phyloP scores from a whole-genome alignment of 2,797 vertebrate genomes.

The Alectoris magna region DNA sequence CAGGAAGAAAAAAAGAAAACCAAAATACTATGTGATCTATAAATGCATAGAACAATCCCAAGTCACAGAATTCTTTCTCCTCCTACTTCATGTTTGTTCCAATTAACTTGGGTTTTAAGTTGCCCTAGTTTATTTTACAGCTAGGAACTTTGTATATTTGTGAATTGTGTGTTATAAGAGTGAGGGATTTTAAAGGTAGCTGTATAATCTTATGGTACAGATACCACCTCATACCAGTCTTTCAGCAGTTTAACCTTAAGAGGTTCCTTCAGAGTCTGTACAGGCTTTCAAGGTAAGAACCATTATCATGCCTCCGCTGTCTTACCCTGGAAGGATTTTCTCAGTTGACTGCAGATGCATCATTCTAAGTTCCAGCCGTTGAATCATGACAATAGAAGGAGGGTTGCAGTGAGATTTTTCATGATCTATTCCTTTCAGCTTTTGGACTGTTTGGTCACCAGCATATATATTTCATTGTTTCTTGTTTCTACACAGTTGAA shows the following conservation, averaged over 20 bases:
- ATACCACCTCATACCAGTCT: background rate
- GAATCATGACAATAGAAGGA: background rate
- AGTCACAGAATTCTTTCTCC: background rate
- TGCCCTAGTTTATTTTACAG: background rate
- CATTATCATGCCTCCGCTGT: rapidly evolving
- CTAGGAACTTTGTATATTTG: background rate
- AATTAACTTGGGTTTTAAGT: background rate
- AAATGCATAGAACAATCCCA: background rate
- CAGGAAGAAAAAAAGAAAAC: background rate
- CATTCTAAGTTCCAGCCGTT: background rate
- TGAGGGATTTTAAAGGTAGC: background rate
- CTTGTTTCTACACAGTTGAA: background rate
- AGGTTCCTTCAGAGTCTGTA: background rate
- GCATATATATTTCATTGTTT: background rate
- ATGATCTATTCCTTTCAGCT: background rate
- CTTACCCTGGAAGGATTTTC: background rate
- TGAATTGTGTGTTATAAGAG: background rate
- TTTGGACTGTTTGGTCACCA: background rate
- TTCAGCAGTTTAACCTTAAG: background rate
- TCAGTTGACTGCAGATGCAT: background rate
- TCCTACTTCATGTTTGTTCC: background rate
- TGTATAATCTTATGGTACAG: background rate
- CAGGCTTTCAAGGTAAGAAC: background rate
- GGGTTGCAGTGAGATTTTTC: background rate
- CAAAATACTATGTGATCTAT: background rate